Percentiles rank a stretch among this genome's conserved stretches.
These are phyloP conservation scores for Fratercula arctica DNA, from an alignment of 2,797 vertebrate species.

Conservation along the genomic window DNA sequence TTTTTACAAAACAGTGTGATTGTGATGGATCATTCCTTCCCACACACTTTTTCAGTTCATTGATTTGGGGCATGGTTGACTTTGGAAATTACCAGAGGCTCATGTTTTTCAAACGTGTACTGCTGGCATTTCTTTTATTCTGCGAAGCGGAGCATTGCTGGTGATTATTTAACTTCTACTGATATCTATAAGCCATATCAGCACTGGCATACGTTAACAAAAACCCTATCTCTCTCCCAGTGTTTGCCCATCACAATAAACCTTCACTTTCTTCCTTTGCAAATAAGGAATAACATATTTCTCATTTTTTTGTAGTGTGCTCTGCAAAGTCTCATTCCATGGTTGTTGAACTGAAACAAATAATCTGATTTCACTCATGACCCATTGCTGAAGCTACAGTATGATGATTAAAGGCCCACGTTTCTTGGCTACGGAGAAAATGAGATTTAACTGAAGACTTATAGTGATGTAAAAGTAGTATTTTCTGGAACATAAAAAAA, in stretches of 20 bases:
- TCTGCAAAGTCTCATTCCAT: constrained; percentile 32
- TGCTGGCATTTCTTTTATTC: constrained; percentile 2
- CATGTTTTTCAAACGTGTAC: background rate
- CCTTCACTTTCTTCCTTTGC: background rate
- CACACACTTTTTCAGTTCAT: background rate
- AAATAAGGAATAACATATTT: constrained; percentile 40
- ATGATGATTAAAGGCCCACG: constrained; percentile 23
- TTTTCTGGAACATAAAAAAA: constrained; percentile 22
- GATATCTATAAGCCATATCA: background rate
- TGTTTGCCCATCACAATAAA: background rate
- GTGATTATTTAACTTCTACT: constrained; percentile 24
- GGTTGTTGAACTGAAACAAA: constrained; percentile 59
- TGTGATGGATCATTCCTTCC: background rate
- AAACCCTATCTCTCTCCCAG: background rate
- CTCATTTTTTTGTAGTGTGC: constrained; percentile 23
- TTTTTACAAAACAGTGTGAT: background rate
- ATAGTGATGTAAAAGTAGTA: background rate
- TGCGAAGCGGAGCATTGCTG: background rate
- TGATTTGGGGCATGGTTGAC: background rate
- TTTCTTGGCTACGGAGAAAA: constrained; percentile 40
- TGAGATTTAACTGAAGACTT: constrained; percentile 38
- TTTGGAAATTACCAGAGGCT: constrained; percentile 16
- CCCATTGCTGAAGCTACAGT: constrained; percentile 2
- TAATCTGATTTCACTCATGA: constrained; percentile 49
- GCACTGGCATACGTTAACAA: background rate